A percentile compares a stretch with the other conserved stretches of the same genome.
Conservation (phyloP, 2,888 invertebrate species). For the Harpagoxenus sublaevis region DNA sequence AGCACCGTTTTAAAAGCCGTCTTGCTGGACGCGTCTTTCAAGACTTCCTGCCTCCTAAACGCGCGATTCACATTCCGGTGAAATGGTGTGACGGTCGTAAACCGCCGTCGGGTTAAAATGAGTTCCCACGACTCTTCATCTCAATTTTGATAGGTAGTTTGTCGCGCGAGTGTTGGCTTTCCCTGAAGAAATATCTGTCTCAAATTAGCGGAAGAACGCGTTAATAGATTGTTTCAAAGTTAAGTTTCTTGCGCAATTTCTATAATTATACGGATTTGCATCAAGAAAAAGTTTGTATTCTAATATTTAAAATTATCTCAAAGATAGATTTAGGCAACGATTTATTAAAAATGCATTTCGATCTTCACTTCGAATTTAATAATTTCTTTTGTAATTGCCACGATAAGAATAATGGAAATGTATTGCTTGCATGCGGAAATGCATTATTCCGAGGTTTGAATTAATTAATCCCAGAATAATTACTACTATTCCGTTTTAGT, state of each 20-base stretch:
- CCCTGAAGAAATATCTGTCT: neutral
- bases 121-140: neutral
- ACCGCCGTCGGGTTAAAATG: neutral
- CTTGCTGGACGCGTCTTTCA: neutral
- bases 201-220: neutral
- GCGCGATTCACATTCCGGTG: neutral
- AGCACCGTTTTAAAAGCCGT: conserved; percentile 4
- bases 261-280: neutral
- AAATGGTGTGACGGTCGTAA: neutral
- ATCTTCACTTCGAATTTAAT: neutral
- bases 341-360: neutral
- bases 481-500: neutral
- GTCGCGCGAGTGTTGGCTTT: neutral
- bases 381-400: neutral
- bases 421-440: neutral
- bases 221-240: neutral
- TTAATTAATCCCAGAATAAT: neutral
- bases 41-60: neutral
- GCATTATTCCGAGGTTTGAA: neutral
- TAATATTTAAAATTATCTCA: neutral
- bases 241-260: neutral
- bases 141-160: conserved; percentile 4
- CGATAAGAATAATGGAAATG: neutral
- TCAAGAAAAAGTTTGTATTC: neutral
- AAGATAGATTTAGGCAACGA: neutral